Evolutionary conservation across 2,113 vertebrate species (phyloP).

Genomic region (Phasianus colchicus): DNA sequence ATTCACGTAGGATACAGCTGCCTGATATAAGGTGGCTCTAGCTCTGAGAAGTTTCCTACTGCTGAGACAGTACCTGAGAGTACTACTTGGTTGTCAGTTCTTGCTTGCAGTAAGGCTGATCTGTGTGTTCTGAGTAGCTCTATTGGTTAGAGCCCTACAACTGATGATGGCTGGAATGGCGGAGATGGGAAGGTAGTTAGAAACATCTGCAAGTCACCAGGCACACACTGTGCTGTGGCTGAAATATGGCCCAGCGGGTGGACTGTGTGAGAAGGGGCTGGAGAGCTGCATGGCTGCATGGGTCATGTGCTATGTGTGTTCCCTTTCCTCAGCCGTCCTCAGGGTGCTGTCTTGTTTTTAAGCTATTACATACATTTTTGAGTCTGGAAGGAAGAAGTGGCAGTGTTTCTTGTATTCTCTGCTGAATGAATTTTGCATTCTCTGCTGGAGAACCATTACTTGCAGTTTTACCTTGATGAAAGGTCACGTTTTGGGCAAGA

Average conservation of each 20-base stretch:
- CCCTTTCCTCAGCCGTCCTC: background rate
- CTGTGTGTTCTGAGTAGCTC: background rate
- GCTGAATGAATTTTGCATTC: background rate
- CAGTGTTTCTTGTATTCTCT: background rate
- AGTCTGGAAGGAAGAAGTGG: background rate
- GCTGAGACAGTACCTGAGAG: background rate
- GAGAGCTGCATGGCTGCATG: too few species aligned
- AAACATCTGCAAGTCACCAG: too few species aligned
- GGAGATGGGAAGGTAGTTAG: background rate
- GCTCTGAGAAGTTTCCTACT: background rate
- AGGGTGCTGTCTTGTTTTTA: background rate
- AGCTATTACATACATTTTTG: background rate
- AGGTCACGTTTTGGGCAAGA: background rate
- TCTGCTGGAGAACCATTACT: background rate
- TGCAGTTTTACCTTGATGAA: background rate
- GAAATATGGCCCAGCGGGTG: background rate
- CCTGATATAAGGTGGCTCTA: accelerated
- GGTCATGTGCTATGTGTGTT: background rate
- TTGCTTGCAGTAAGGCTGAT: background rate
- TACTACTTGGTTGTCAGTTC: background rate
- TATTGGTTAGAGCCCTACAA: background rate
- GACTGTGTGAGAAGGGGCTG: background rate
- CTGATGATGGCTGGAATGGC: background rate
- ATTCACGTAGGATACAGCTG: background rate
- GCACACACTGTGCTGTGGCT: background rate